Evolutionary conservation across 2,113 vertebrate species (phyloP), one percentile per base, ranked within the genome.

Genomic region (Tyrannus savana): DNA sequence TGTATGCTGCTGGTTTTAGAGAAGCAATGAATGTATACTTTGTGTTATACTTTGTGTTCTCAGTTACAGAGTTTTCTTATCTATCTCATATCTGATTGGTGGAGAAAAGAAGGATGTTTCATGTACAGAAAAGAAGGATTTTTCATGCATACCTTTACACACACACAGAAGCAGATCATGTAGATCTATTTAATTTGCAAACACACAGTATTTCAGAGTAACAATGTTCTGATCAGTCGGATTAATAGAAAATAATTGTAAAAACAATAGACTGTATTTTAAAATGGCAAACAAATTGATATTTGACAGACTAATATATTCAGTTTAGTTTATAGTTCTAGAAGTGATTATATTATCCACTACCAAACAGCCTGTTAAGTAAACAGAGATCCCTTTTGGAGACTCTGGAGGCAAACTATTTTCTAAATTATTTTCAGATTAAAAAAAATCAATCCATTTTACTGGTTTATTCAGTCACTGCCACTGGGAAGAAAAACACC

Each of bases 351-450:
- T 46, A 19, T 37, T 80, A 59, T 12, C n/a, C 7, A 25, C 27
- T 71, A 33, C 28, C 33, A 86, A 84, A 81, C 46, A 84, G 8
- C 14, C 6, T 81, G n/a, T 47, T 63, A 81, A 7, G 2, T 69
- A 90, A 94, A 74, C 16, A 89, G 68, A 84, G 14, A 71, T 59
- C 22, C 14, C 37, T 71, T 74, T 39, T 66, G 15, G n/a, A 52
- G 21, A 33, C 15, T 84, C 16, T 75, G 74, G 27, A 79, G 60
- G 27, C 11, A 90, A 89, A 55, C 16, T 59, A 4, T 24, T 74
- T 83, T 88, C 25, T 55, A 71, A 89, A 74, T n/a, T 35, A 46
- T 46, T 93, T 84, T 62, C 44, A 73, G 71, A 77, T 74, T 58
- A 19, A 93, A 92, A 41, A 63, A 60, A 80, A n/a, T 49, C 33